These are phyloP conservation scores for Melopsittacus undulatus DNA, from an alignment of 2,797 vertebrate species.

Conservation along the genomic window DNA sequence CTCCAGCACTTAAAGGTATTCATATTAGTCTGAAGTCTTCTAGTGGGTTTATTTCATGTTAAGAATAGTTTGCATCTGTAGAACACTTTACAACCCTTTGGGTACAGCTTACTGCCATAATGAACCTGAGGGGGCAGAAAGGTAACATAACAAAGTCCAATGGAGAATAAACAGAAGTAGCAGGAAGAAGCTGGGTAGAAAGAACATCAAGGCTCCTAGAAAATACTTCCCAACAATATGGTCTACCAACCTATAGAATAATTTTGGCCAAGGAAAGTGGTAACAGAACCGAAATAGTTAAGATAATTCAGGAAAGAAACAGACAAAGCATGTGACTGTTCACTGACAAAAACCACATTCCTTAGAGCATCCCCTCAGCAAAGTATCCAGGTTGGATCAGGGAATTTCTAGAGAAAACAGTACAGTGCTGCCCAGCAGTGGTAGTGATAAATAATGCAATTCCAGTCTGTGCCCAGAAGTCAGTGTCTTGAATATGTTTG, in stretches of 20 bases:
- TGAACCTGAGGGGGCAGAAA: not conserved
- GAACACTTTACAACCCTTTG: not conserved
- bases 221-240: not conserved
- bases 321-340: not conserved
- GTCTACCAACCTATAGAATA: not conserved
- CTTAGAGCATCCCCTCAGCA: not conserved
- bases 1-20: slow-evolving; percentile 93
- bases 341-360: not conserved
- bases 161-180: not conserved
- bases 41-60: not conserved
- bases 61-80: not conserved
- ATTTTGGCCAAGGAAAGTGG: not conserved
- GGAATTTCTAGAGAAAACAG: not conserved
- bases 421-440: not conserved
- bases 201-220: not conserved
- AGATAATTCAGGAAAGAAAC: not conserved
- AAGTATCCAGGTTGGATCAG: not conserved
- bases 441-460: not conserved
- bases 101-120: not conserved
- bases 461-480: not conserved
- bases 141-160: not conserved
- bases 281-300: not conserved
- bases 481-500: not conserved
- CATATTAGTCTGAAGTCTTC: not conserved
- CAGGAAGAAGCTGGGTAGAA: not conserved